Conservation (phyloP, 2,888 invertebrate genomes). For the Dascillus cervinus region DNA sequence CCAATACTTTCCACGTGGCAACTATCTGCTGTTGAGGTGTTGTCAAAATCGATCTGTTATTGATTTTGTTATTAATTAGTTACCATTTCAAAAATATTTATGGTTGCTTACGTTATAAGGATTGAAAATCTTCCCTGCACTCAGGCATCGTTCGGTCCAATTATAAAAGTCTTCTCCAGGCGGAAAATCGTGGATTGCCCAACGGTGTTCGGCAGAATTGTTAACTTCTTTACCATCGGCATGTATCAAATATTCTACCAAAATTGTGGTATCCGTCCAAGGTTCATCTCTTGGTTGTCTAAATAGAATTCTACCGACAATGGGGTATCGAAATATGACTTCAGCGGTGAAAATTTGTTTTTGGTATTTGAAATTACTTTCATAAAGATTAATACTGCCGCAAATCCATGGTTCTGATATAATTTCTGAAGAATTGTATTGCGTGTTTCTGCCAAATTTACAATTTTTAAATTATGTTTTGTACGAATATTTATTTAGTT, state of each 20-base stretch:
- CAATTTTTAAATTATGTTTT: slow-evolving; percentile 1
- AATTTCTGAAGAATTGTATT: slow-evolving; percentile 41
- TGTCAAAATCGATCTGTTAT: slow-evolving; percentile 52
- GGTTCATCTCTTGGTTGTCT: slow-evolving; percentile 73
- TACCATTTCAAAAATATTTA: neutral
- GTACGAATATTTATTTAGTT: too few relatives aligned
- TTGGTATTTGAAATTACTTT: slow-evolving; percentile 57
- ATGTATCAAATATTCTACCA: slow-evolving; percentile 78
- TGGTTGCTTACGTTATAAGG: slow-evolving; percentile 56
- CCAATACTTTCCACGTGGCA: slow-evolving; percentile 52
- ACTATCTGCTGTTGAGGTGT: slow-evolving; percentile 47
- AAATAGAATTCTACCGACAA: slow-evolving; percentile 77
- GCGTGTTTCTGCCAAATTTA: slow-evolving; percentile 41
- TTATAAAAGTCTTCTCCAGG: slow-evolving; percentile 86
- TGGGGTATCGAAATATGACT: slow-evolving; percentile 74
- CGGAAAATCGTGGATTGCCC: slow-evolving; percentile 73
- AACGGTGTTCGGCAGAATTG: slow-evolving; percentile 66
- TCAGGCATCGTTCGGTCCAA: slow-evolving; percentile 79
- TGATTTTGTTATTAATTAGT: neutral
- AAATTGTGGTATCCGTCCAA: slow-evolving; percentile 76
- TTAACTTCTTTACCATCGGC: slow-evolving; percentile 76
- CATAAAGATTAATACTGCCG: slow-evolving; percentile 56
- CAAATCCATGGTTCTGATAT: slow-evolving; percentile 53
- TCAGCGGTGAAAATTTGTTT: slow-evolving; percentile 69
- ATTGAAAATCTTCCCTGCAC: slow-evolving; percentile 69